Evolutionary conservation across 2,113 vertebrate genomes (phyloP).

Genomic region (Pollimyrus isidori): DNA sequence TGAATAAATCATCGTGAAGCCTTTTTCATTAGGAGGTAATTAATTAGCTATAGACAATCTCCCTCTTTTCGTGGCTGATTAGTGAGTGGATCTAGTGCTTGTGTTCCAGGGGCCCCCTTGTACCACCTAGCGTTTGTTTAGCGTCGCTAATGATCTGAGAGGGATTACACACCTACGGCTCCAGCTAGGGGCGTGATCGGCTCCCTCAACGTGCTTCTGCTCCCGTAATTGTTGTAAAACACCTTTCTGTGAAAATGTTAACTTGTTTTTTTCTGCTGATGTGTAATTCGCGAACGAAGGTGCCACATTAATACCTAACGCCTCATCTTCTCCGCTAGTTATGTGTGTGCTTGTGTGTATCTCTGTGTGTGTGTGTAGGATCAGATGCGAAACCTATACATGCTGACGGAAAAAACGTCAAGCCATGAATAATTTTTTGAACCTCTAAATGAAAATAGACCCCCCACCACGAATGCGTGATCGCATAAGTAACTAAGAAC

Average conservation of each 20-base stretch:
- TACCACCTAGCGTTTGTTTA: conserved; percentile 4
- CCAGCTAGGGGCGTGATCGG: not conserved
- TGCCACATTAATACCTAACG: not conserved
- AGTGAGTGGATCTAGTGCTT: conserved; percentile 6
- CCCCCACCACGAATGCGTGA: not conserved
- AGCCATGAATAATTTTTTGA: not conserved
- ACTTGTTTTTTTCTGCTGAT: not conserved
- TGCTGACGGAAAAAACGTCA: not conserved
- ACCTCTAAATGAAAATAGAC: not conserved
- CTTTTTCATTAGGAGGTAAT: conserved; percentile 17
- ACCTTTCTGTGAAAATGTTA: not conserved
- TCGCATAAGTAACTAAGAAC: not conserved
- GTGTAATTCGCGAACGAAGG: not conserved
- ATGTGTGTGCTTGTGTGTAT: not conserved
- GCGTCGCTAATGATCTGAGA: conserved; percentile 2
- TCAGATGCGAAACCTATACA: not conserved
- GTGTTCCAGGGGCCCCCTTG: not conserved
- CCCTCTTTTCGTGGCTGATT: conserved; percentile 13
- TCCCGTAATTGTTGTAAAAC: not conserved
- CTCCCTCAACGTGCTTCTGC: no score
- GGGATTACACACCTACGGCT: not conserved
- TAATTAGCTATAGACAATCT: conserved; percentile 17
- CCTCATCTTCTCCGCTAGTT: not conserved
- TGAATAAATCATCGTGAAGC: conserved; percentile 18
- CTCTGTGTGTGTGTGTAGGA: not conserved